Evolutionary conservation across 2,113 vertebrate genomes (phyloP).

Genomic region (Prochilodus magdalenae): DNA sequence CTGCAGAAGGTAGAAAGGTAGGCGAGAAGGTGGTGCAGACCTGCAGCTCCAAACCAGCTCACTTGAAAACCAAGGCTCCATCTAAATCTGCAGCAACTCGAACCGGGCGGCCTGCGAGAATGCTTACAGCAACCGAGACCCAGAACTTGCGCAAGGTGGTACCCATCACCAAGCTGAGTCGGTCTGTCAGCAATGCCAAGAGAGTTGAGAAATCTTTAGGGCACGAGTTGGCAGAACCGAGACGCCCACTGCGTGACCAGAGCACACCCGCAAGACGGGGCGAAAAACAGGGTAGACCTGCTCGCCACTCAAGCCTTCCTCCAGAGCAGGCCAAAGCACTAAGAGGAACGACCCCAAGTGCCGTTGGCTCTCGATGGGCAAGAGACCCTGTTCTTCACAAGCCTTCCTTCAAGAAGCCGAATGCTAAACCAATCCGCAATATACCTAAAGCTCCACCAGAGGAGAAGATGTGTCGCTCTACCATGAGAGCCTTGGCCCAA

Average conservation of each 20-base stretch:
- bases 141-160: slow-evolving; percentile 91
- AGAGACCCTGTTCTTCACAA: slow-evolving; percentile 73
- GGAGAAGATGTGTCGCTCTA: slow-evolving; percentile 86
- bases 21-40: slow-evolving; percentile 53
- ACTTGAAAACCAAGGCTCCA: slow-evolving; percentile 66
- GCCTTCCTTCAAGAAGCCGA: slow-evolving; percentile 82
- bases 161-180: slow-evolving; percentile 83
- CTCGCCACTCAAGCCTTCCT: slow-evolving; percentile 80
- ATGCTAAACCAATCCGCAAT: slow-evolving; percentile 85
- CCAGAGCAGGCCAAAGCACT: slow-evolving; percentile 81
- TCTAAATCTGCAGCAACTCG: slow-evolving; percentile 67
- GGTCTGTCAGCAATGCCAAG: slow-evolving; percentile 69
- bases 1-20: slow-evolving; percentile 61
- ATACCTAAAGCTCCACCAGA: slow-evolving; percentile 81
- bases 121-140: slow-evolving; percentile 82
- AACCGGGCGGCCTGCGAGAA: slow-evolving; percentile 75
- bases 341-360: slow-evolving; percentile 63
- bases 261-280: slow-evolving; percentile 78
- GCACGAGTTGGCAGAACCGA: slow-evolving; percentile 71
- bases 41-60: slow-evolving; percentile 47
- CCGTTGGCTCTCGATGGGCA: slow-evolving; percentile 70
- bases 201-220: slow-evolving; percentile 68
- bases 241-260: slow-evolving; percentile 75
- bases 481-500: slow-evolving; percentile 74
- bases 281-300: slow-evolving; percentile 75